These are phyloP conservation scores for Eptatretus atami DNA, from an alignment of 2,797 vertebrate species.

Conservation along the genomic window DNA sequence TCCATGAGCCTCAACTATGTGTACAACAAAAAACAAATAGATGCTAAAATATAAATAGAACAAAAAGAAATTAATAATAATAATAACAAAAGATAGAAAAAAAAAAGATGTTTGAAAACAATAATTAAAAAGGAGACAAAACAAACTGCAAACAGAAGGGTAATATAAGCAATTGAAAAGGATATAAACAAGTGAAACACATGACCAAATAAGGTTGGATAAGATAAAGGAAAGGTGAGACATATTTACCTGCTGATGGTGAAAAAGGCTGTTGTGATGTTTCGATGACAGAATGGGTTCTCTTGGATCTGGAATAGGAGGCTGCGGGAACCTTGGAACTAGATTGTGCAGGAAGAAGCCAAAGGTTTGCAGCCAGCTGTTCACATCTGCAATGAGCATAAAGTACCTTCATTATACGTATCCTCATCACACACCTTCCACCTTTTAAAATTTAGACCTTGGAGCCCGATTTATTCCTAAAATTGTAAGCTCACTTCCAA, in stretches of 20 bases:
- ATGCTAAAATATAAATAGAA: background rate
- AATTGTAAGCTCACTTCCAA: too few relatives aligned
- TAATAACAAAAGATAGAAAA: background rate
- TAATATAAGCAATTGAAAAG: background rate
- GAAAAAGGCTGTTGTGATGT: too few relatives aligned
- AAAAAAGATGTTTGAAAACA: background rate
- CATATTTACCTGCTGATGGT: too few relatives aligned
- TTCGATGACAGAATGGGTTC: too few relatives aligned
- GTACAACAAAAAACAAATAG: background rate
- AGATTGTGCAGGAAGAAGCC: slow-evolving; percentile 94
- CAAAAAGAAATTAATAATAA: background rate
- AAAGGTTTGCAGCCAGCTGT: slow-evolving; percentile 85
- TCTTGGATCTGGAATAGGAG: slow-evolving; percentile 9
- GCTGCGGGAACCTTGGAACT: slow-evolving; percentile 75
- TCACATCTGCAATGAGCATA: slow-evolving; percentile 31
- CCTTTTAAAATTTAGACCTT: too few relatives aligned
- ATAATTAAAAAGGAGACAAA: too few relatives aligned
- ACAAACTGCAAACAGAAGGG: too few relatives aligned
- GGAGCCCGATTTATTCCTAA: too few relatives aligned
- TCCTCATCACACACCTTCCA: too few relatives aligned
- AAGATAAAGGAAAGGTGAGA: background rate
- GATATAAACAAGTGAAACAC: background rate
- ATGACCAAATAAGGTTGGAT: background rate
- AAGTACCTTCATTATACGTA: background rate
- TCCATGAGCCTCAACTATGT: background rate